Conservation (phyloP, 2,113 vertebrate genomes). For the Plestiodon gilberti region DNA sequence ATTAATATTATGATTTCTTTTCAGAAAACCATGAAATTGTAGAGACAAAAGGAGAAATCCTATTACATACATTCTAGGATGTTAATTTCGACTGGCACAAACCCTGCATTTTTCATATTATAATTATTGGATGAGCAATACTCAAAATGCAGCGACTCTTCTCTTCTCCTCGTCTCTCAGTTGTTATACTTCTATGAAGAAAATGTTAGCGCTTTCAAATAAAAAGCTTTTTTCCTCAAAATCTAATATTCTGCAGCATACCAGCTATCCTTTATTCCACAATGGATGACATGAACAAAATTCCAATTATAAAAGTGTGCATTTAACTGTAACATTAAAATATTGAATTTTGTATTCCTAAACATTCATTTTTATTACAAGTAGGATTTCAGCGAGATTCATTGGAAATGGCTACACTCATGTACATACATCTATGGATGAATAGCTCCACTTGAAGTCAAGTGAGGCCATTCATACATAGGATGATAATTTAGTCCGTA, state of each 20-base stretch:
- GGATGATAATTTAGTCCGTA: neutral
- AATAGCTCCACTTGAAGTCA: neutral
- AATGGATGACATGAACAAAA: neutral
- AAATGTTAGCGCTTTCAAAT: slow-evolving; percentile 34
- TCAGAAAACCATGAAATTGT: slow-evolving; percentile 43
- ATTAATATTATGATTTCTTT: slow-evolving; percentile 39
- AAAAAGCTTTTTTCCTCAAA: neutral
- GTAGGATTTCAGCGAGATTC: neutral
- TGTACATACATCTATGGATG: neutral
- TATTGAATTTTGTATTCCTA: neutral
- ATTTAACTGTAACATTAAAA: neutral
- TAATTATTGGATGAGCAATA: slow-evolving; percentile 30
- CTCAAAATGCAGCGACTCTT: neutral
- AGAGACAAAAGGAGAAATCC: slow-evolving; percentile 34
- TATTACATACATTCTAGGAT: slow-evolving; percentile 6
- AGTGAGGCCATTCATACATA: neutral
- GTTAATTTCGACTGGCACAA: slow-evolving; percentile 33
- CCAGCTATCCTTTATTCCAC: slow-evolving; percentile 28
- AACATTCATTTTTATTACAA: neutral
- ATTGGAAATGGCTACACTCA: neutral
- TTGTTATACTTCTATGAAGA: neutral
- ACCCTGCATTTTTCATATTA: neutral
- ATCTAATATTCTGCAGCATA: neutral
- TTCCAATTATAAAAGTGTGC: neutral
- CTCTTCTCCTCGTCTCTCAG: neutral